These are phyloP conservation scores for Pristionchus entomophagus DNA, from an alignment of 2,888 invertebrate species.

Conservation along the genomic window DNA sequence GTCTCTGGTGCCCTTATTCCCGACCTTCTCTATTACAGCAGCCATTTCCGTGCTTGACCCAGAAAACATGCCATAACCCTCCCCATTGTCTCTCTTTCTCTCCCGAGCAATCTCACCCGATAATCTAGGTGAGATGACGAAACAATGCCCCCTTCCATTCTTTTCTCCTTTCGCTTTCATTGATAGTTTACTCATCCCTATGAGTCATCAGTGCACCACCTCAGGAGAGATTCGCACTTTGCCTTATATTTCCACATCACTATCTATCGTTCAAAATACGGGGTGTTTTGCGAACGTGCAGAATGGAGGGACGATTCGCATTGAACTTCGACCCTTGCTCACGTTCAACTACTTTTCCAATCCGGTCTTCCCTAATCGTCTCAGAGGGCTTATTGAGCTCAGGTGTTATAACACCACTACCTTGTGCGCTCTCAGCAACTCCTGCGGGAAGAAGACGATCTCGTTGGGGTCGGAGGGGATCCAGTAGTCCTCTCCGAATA, in stretches of 20 bases:
- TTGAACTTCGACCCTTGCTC: no score
- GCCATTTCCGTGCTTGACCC: neutral
- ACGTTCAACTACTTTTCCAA: no score
- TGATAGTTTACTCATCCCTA: slow-evolving; percentile 35
- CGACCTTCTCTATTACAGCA: neutral
- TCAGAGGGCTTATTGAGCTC: no score
- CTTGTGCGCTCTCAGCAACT: slow-evolving; percentile 64
- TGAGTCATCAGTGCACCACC: slow-evolving; percentile 13
- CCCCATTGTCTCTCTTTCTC: slow-evolving; percentile 4
- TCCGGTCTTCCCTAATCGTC: no score
- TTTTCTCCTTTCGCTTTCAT: slow-evolving; percentile 22
- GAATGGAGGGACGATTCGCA: no score
- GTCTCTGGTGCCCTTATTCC: neutral
- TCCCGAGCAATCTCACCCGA: neutral
- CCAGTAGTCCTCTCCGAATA: slow-evolving; percentile 73
- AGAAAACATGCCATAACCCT: slow-evolving; percentile 7
- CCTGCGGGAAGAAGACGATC: slow-evolving; percentile 69
- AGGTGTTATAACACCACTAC: no score
- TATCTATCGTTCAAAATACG: no score
- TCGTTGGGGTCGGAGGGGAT: slow-evolving; percentile 70
- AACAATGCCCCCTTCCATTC: slow-evolving; percentile 25
- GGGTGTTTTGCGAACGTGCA: no score
- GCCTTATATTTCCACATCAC: no score
- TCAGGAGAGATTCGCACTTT: neutral
- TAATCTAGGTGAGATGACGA: slow-evolving; percentile 38